phyloP scores from a whole-genome alignment of 2,888 invertebrate genomes.

The Eurytoma californica region DNA sequence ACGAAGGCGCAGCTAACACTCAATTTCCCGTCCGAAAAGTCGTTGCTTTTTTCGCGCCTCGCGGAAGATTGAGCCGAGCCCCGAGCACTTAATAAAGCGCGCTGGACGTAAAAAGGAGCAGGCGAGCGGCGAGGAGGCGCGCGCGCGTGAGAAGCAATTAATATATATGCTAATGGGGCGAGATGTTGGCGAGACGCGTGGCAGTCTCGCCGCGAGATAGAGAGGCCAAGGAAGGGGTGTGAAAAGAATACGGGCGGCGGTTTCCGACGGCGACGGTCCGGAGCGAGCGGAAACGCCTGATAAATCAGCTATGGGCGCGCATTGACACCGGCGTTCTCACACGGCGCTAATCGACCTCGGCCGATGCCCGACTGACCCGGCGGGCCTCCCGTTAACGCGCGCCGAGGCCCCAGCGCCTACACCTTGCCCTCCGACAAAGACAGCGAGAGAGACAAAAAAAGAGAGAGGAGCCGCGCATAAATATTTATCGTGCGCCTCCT shows the following conservation, averaged over 20 bases:
- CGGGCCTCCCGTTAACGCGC: conserved; percentile 73
- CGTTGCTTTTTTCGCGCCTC: conserved; percentile 27
- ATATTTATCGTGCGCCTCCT: conserved; percentile 63
- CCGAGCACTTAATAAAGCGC: neutral
- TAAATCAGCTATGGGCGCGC: conserved; percentile 44
- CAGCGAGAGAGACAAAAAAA: conserved; percentile 27
- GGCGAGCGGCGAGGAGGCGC: conserved; percentile 4
- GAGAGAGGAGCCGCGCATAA: conserved; percentile 61
- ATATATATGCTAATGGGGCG: conserved; percentile 63
- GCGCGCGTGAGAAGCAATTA: conserved; percentile 63
- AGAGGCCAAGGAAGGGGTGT: conserved; percentile 29
- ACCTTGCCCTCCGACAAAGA: conserved; percentile 15
- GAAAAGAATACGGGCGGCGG: conserved; percentile 35
- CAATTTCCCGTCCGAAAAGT: neutral
- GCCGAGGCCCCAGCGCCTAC: conserved; percentile 55
- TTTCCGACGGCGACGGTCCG: neutral
- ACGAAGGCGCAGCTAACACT: neutral
- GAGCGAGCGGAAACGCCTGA: conserved; percentile 40
- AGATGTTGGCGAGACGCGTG: conserved; percentile 47
- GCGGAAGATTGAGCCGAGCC: conserved; percentile 20
- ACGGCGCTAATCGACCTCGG: conserved; percentile 74
- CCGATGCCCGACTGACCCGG: conserved; percentile 71
- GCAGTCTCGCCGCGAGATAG: conserved; percentile 20
- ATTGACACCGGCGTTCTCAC: conserved; percentile 61
- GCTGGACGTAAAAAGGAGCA: conserved; percentile 11